Conservation (phyloP, 2,888 invertebrate genomes). For the Dynastes tityus region DNA sequence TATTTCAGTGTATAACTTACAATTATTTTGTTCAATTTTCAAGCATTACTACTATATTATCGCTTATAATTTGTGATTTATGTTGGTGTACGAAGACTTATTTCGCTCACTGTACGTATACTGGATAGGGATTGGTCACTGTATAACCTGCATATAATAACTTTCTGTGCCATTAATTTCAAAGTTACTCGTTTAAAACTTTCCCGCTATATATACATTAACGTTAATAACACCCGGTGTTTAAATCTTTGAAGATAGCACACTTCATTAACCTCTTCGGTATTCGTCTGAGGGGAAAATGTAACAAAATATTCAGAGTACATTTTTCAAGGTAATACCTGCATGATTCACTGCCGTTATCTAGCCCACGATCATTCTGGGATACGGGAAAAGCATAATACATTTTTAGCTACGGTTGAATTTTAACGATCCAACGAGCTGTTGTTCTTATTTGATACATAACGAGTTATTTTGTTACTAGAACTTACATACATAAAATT, state of each 20-base stretch:
- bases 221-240: conserved; percentile 36
- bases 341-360: conserved; percentile 24
- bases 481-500: too few species aligned
- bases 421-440: neutral
- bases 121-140: neutral
- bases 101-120: too few species aligned
- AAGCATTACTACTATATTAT: too few species aligned
- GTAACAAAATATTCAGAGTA: conserved; percentile 19
- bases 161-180: conserved; percentile 10
- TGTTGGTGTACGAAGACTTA: too few species aligned
- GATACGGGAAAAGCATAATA: conserved; percentile 2
- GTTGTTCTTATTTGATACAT: too few species aligned
- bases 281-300: conserved; percentile 39
- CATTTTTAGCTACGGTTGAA: neutral
- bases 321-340: conserved; percentile 39
- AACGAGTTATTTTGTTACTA: too few species aligned
- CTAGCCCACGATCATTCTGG: conserved; percentile 6
- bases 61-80: too few species aligned
- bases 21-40: too few species aligned
- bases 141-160: neutral
- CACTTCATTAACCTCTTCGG: conserved; percentile 40
- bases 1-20: too few species aligned
- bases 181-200: conserved; percentile 35
- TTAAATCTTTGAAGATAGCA: conserved; percentile 44
- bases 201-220: conserved; percentile 20